phyloP scores from a whole-genome alignment of 2,113 vertebrate genomes.

The Zosterops pallidus region DNA sequence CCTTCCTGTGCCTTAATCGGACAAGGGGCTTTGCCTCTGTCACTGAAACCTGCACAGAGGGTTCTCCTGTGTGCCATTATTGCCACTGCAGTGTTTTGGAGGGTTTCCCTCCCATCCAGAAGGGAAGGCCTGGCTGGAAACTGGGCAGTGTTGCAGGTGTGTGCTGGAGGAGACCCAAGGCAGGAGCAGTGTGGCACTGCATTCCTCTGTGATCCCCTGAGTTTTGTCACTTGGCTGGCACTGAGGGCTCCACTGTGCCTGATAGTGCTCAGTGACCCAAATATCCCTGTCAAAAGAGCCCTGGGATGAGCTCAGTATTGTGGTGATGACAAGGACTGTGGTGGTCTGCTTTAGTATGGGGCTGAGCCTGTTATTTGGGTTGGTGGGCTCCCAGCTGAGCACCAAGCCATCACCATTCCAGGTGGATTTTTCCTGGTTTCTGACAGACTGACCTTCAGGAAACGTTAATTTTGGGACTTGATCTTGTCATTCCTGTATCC shows the following conservation, averaged over 20 bases:
- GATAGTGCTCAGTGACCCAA: neutral
- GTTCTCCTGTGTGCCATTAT: neutral
- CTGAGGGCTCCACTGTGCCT: rapidly evolving
- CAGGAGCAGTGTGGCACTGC: rapidly evolving
- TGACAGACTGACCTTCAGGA: neutral
- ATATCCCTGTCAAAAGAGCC: neutral
- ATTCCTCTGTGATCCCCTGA: neutral
- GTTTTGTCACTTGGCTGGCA: neutral
- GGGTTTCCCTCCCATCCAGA: neutral
- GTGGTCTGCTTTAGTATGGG: neutral
- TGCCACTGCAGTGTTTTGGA: rapidly evolving
- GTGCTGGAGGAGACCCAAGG: neutral
- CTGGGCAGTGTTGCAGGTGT: rapidly evolving
- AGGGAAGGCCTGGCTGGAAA: neutral
- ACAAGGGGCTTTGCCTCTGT: neutral
- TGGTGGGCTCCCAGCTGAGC: neutral
- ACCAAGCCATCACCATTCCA: rapidly evolving
- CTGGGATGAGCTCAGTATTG: neutral
- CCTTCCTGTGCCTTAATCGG: neutral
- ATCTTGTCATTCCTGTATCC: neutral
- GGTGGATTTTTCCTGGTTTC: neutral
- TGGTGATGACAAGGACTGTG: neutral
- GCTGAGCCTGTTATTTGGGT: neutral
- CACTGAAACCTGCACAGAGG: neutral
- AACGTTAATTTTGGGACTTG: neutral